phyloP scores from a whole-genome alignment of 2,113 vertebrate species.

The Tachuris rubrigastra region DNA sequence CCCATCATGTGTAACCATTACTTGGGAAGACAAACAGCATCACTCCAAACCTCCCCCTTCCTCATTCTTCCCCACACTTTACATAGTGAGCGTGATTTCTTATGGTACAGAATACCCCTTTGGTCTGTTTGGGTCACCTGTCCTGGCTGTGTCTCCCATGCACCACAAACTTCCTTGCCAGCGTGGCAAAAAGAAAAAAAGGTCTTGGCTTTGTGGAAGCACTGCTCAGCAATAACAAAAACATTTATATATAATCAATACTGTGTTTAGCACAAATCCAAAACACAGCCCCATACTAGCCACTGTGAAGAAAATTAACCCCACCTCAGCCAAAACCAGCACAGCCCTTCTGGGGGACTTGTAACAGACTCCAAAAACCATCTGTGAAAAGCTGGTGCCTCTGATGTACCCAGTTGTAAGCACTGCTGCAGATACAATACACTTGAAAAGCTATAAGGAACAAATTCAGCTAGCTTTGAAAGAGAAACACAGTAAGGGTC shows the following conservation, averaged over 20 bases:
- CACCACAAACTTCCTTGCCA: neutral
- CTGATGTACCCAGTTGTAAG: neutral
- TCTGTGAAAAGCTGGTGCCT: neutral
- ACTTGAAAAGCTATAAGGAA: neutral
- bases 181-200: rapidly evolving
- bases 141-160: neutral
- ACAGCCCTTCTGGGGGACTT: neutral
- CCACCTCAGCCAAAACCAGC: neutral
- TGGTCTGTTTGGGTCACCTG: neutral
- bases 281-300: neutral
- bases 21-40: rapidly evolving
- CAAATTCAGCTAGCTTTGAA: neutral
- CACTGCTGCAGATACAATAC: neutral
- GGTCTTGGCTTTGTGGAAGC: neutral
- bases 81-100: neutral
- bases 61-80: neutral
- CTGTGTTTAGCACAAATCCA: neutral
- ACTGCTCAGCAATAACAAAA: neutral
- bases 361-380: neutral
- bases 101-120: neutral
- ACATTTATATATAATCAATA: neutral
- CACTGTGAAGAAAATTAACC: neutral
- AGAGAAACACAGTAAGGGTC: neutral
- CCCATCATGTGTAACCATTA: rapidly evolving
- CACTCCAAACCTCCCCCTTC: neutral